A percentile compares a stretch with the other conserved stretches of the same genome.
phyloP scores from a whole-genome alignment of 2,888 invertebrate species.

The Miltochrista miniata region DNA sequence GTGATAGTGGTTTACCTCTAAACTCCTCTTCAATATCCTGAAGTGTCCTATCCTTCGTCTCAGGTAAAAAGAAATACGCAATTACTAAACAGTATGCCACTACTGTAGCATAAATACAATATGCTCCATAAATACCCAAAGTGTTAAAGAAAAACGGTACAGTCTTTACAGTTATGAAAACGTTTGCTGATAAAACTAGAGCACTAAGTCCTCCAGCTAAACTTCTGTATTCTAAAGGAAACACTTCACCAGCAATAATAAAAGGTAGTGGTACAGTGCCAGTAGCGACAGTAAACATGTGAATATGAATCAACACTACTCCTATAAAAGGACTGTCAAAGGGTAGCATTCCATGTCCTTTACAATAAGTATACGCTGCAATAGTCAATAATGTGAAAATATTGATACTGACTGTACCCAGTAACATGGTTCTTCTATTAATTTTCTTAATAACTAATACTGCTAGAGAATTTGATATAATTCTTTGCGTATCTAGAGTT shows the following conservation, averaged over 20 bases:
- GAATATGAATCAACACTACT: constrained; percentile 49
- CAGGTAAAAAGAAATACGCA: constrained; percentile 57
- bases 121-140: constrained; percentile 57
- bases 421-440: constrained; percentile 52
- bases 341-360: constrained; percentile 37
- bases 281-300: constrained; percentile 80
- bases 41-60: constrained; percentile 64
- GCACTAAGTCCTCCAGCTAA: constrained; percentile 76
- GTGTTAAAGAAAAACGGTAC: constrained; percentile 50
- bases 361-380: constrained; percentile 52
- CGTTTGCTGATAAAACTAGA: constrained; percentile 53
- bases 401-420: constrained; percentile 46
- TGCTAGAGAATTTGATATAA: constrained; percentile 49
- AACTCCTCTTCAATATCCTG: constrained; percentile 69
- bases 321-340: constrained; percentile 57
- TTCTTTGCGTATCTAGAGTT: constrained; percentile 52
- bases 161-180: constrained; percentile 60
- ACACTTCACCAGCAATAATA: constrained; percentile 87
- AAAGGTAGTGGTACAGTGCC: constrained; percentile 86
- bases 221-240: constrained; percentile 83
- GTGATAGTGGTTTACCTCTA: constrained; percentile 50
- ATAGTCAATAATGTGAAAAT: constrained; percentile 43
- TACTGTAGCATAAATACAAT: constrained; percentile 53
- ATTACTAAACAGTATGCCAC: constrained; percentile 55
- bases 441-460: constrained; percentile 53